Evolutionary conservation across 2,113 vertebrate genomes (phyloP).

Genomic region (Burhinus oedicnemus): DNA sequence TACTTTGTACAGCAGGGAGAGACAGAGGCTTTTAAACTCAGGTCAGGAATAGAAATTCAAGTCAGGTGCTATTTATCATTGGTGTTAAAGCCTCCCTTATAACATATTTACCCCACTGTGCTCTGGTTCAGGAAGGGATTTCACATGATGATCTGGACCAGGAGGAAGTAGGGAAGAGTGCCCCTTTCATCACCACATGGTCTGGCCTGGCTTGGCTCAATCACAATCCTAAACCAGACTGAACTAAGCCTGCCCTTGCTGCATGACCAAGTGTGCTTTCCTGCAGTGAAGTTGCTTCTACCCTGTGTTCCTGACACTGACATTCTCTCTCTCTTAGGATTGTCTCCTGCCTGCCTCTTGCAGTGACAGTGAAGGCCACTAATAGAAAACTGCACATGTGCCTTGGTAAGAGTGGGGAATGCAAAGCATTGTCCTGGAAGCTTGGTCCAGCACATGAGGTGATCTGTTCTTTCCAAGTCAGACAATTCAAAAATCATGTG

Average conservation of each 20-base stretch:
- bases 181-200: neutral
- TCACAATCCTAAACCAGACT: neutral
- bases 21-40: neutral
- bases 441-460: neutral
- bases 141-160: rapidly evolving
- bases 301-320: neutral
- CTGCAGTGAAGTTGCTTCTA: neutral
- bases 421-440: neutral
- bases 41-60: neutral
- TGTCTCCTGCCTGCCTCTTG: neutral
- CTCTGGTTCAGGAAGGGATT: neutral
- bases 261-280: neutral
- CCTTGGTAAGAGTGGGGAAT: neutral
- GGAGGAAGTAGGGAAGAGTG: neutral
- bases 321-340: neutral
- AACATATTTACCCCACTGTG: neutral
- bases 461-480: neutral
- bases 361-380: neutral
- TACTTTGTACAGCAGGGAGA: neutral
- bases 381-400: neutral
- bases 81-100: neutral
- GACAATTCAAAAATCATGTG: neutral
- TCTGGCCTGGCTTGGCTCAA: neutral
- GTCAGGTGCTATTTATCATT: neutral
- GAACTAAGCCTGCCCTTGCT: neutral